Evolutionary conservation across 2,888 invertebrate species (phyloP).

Genomic region (Callinectes sapidus): DNA sequence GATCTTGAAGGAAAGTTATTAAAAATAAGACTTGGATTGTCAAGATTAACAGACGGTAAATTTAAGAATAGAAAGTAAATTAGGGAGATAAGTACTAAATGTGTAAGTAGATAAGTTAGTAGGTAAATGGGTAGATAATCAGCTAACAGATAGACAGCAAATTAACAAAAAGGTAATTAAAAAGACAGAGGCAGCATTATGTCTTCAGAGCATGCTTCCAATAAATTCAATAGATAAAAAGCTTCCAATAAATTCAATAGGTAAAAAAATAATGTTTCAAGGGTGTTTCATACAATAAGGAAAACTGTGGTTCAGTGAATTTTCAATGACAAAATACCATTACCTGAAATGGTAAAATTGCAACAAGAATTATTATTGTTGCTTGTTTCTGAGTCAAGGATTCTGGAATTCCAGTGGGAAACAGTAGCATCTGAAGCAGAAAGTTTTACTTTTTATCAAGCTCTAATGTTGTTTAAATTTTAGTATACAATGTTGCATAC

Average conservation of each 20-base stretch:
- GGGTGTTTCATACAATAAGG: conserved; percentile 49
- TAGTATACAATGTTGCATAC: neutral
- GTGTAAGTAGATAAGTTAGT: neutral
- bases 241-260: neutral
- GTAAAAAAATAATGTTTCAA: neutral
- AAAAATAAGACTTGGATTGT: too few relatives aligned
- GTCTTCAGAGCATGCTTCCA: neutral
- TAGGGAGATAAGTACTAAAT: neutral
- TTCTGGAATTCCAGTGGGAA: conserved; percentile 61
- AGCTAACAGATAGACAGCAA: neutral
- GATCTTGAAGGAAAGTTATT: too few relatives aligned
- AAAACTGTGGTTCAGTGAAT: conserved; percentile 44
- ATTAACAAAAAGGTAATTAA: neutral
- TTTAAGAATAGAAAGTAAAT: neutral
- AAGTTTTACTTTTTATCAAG: neutral
- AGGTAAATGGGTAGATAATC: neutral
- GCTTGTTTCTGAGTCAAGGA: conserved; percentile 54
- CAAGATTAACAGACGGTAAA: neutral
- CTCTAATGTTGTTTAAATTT: neutral
- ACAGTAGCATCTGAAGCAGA: conserved; percentile 61
- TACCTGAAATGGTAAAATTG: conserved; percentile 58
- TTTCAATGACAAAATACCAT: conserved; percentile 40
- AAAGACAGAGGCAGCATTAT: neutral
- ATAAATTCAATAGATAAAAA: neutral
- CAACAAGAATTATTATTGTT: conserved; percentile 57